A percentile compares a stretch with the other conserved stretches of the same genome.
Evolutionary conservation across 2,888 invertebrate species (phyloP).

Genomic region (Selenia dentaria): DNA sequence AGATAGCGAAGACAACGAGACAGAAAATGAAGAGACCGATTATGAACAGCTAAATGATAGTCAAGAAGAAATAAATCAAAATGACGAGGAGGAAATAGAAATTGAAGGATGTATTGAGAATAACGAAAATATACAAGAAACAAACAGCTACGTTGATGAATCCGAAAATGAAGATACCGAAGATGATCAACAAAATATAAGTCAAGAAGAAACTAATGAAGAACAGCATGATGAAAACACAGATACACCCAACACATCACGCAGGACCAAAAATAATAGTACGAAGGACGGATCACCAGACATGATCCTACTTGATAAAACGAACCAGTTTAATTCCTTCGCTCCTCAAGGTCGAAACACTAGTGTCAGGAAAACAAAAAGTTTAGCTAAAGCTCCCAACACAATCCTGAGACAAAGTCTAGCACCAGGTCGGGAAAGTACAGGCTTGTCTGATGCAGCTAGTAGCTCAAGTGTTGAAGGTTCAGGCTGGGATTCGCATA

Average conservation of each 20-base stretch:
- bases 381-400: conserved; percentile 38
- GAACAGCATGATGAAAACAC: conserved; percentile 7
- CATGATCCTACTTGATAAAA: conserved; percentile 47
- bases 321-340: conserved; percentile 49
- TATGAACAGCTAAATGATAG: neutral
- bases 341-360: conserved; percentile 48
- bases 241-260: conserved; percentile 41
- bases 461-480: conserved; percentile 63
- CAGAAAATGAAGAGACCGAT: too few species aligned
- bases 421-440: conserved; percentile 52
- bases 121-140: neutral
- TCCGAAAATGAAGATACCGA: conserved; percentile 1
- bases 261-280: conserved; percentile 51
- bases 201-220: conserved; percentile 17
- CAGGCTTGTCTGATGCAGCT: conserved; percentile 52
- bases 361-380: conserved; percentile 55
- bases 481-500: conserved; percentile 76
- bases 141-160: neutral
- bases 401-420: conserved; percentile 48
- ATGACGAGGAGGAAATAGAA: neutral
- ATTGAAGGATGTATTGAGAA: neutral
- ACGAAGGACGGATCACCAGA: conserved; percentile 57
- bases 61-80: neutral
- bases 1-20: neutral
- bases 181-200: conserved; percentile 9